Evolutionary conservation across 2,888 invertebrate genomes (phyloP).

Genomic region (Nasonia oneida): DNA sequence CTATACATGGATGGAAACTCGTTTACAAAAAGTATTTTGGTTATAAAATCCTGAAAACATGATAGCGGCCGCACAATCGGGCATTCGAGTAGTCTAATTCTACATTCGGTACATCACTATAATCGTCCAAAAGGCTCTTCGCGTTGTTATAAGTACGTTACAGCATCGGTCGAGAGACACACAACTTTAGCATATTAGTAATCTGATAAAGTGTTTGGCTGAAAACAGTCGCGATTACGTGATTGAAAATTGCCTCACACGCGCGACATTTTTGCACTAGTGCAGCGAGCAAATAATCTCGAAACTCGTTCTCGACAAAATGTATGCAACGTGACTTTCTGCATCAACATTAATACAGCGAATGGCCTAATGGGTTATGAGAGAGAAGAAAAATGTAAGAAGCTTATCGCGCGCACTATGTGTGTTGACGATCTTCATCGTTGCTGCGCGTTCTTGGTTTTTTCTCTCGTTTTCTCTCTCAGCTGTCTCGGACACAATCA

Average conservation of each 20-base stretch:
- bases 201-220: constrained; percentile 4
- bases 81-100: not conserved
- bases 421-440: not conserved
- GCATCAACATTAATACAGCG: not conserved
- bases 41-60: not conserved
- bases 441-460: constrained; percentile 1
- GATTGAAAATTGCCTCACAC: not conserved
- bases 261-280: not conserved
- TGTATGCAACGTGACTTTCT: not conserved
- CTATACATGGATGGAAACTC: not conserved
- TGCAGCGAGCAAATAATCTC: not conserved
- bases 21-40: not conserved
- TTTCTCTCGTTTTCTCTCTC: not conserved
- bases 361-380: constrained; percentile 7
- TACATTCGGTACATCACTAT: too few relatives aligned
- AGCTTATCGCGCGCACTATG: not conserved
- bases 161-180: not conserved
- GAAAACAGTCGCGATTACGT: not conserved
- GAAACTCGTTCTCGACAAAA: not conserved
- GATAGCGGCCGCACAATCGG: not conserved
- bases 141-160: not conserved
- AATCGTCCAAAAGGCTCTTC: not conserved
- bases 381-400: not conserved
- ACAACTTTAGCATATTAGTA: not conserved
- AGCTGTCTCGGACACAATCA: not conserved